Percentiles rank a stretch among this genome's conserved stretches.
phyloP scores from a whole-genome alignment of 2,113 vertebrate genomes.

The Lamprologus lemairii region DNA sequence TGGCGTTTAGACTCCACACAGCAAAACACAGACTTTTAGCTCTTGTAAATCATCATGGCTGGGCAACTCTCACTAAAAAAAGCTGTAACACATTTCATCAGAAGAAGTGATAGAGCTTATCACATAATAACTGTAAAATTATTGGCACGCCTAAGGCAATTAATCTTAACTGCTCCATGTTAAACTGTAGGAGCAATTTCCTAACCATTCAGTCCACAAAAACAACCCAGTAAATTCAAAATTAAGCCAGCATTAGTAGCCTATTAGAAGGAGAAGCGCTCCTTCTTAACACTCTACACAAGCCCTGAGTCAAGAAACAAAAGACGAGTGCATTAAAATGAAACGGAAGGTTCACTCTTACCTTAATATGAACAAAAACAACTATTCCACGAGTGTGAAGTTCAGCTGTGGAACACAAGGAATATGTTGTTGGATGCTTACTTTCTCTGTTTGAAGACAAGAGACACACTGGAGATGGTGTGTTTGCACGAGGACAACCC shows the following conservation, averaged over 20 bases:
- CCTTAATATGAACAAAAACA: neutral
- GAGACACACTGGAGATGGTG: conserved; percentile 11
- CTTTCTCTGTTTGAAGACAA: conserved; percentile 29
- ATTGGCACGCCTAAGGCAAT: conserved; percentile 34
- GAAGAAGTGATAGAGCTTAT: conserved; percentile 49
- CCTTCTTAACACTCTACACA: neutral
- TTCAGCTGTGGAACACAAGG: neutral
- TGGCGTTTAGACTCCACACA: conserved; percentile 32
- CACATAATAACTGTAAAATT: conserved; percentile 45
- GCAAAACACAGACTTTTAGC: conserved; percentile 13
- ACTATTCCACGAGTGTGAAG: neutral
- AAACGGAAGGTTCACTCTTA: conserved; percentile 7
- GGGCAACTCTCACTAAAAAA: conserved; percentile 19
- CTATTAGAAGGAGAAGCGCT: neutral
- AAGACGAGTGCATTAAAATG: neutral
- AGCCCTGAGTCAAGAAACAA: neutral
- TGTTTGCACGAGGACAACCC: conserved; percentile 21
- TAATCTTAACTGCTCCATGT: conserved; percentile 26
- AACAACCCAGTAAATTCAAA: conserved; percentile 5
- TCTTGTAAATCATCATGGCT: conserved; percentile 28
- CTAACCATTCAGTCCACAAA: conserved; percentile 12
- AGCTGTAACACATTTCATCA: conserved; percentile 32
- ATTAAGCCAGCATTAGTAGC: neutral
- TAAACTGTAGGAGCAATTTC: conserved; percentile 30
- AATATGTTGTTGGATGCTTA: neutral